Evolutionary conservation across 2,888 invertebrate species (phyloP).

Genomic region (Empis stercorea): DNA sequence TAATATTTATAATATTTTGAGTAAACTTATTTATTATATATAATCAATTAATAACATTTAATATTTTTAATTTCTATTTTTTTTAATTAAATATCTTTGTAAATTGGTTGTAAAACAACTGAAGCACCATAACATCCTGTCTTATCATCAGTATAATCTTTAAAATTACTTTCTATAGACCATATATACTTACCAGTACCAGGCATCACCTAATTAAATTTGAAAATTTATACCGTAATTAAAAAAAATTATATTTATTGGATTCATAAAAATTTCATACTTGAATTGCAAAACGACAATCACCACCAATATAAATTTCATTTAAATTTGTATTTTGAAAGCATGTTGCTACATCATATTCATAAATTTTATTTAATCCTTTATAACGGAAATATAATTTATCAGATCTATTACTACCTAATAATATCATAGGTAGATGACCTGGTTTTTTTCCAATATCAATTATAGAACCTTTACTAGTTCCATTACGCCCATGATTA

Average conservation of each 20-base stretch:
- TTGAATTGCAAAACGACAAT: conserved; percentile 47
- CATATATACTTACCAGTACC: conserved; percentile 48
- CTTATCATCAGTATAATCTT: conserved; percentile 46
- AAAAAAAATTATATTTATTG: not conserved
- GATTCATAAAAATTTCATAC: conserved; percentile 22
- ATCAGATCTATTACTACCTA: conserved; percentile 47
- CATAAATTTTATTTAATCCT: conserved; percentile 47
- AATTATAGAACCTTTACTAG: conserved; percentile 41
- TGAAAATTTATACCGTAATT: not conserved
- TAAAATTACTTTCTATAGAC: conserved; percentile 53
- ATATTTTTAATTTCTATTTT: no score
- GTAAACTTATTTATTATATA: no score
- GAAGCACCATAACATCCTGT: conserved; percentile 50
- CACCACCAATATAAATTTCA: conserved; percentile 44
- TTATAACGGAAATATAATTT: conserved; percentile 48
- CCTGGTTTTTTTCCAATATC: conserved; percentile 45
- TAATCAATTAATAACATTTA: no score
- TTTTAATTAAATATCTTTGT: no score
- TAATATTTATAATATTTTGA: no score
- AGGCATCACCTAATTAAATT: conserved; percentile 32
- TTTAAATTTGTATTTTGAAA: conserved; percentile 44
- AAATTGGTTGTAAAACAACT: conserved; percentile 45
- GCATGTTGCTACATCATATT: conserved; percentile 47
- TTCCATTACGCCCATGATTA: conserved; percentile 42
- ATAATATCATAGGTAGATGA: conserved; percentile 40